A percentile compares a stretch with the other conserved stretches of the same genome.
Conservation (phyloP, 2,888 invertebrate species). For the Perizoma affinitatum region DNA sequence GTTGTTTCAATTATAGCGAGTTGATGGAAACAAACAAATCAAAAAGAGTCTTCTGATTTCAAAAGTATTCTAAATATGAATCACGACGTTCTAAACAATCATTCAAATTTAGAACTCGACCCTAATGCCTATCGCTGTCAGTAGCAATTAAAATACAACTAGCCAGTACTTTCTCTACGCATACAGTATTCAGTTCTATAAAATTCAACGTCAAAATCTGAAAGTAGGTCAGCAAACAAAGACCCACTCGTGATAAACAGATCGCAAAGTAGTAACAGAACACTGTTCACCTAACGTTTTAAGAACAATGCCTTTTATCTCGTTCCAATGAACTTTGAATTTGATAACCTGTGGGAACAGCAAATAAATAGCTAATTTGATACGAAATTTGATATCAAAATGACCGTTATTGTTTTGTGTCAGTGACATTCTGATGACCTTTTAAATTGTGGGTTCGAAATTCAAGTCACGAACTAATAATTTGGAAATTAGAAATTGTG, state of each 20-base stretch:
- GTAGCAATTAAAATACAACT: constrained; percentile 42
- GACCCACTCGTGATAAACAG: constrained; percentile 51
- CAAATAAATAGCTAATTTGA: constrained; percentile 54
- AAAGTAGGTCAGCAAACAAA: constrained; percentile 64
- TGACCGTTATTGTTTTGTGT: constrained; percentile 44
- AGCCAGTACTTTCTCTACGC: constrained; percentile 41
- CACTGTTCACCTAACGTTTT: constrained; percentile 55
- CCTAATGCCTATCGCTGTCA: constrained; percentile 37
- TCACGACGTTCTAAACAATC: constrained; percentile 29
- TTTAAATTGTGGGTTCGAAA: constrained; percentile 30
- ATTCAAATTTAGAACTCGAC: constrained; percentile 37
- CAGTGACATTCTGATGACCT: constrained; percentile 43
- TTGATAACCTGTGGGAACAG: constrained; percentile 75
- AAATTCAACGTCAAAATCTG: constrained; percentile 41
- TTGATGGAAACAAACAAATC: not conserved
- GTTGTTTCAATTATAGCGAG: not conserved
- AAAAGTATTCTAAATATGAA: constrained; percentile 16
- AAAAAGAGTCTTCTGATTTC: not conserved
- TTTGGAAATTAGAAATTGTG: constrained; percentile 25
- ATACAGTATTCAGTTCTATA: constrained; percentile 36
- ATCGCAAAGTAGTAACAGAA: constrained; percentile 53
- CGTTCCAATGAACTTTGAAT: constrained; percentile 70
- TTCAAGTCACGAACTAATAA: constrained; percentile 34
- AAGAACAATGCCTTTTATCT: constrained; percentile 73
- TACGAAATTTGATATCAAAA: constrained; percentile 49